Conservation (phyloP, 2,113 vertebrate genomes). For the Riparia riparia region DNA sequence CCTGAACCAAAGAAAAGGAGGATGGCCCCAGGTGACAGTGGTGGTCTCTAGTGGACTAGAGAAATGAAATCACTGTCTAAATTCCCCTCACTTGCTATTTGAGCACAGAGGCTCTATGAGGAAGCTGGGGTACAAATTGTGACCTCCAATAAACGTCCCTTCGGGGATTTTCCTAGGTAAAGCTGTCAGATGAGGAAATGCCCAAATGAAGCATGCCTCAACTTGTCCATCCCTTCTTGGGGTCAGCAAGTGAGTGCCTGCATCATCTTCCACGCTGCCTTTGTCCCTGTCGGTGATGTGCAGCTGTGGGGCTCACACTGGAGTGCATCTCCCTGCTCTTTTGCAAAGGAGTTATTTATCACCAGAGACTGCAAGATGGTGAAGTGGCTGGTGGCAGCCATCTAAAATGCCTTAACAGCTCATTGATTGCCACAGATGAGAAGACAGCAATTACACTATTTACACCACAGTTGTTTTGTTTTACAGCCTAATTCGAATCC, state of each 20-base stretch:
- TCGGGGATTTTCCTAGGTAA: background rate
- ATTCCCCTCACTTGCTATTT: background rate
- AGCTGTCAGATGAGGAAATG: background rate
- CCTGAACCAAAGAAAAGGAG: background rate
- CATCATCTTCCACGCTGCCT: fast-evolving
- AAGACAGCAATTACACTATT: constrained; percentile 54
- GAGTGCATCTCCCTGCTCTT: background rate
- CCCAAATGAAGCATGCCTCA: background rate
- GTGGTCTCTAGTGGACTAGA: background rate
- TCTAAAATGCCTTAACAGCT: constrained; percentile 47
- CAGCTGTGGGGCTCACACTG: background rate
- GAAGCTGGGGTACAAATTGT: background rate
- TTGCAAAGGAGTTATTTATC: constrained; percentile 22
- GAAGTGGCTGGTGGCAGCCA: background rate
- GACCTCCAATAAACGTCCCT: background rate
- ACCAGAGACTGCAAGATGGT: background rate
- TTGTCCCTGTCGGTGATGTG: background rate
- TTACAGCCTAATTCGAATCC: constrained; percentile 31
- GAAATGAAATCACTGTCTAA: background rate
- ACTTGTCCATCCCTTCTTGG: background rate
- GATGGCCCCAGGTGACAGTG: background rate
- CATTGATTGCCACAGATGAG: constrained; percentile 59
- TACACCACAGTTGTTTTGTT: constrained; percentile 58
- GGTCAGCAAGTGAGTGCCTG: background rate
- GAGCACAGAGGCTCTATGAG: background rate